These are phyloP conservation scores for Diorhabda elongata DNA, from an alignment of 1,140 invertebrate species.

Conservation along the genomic window DNA sequence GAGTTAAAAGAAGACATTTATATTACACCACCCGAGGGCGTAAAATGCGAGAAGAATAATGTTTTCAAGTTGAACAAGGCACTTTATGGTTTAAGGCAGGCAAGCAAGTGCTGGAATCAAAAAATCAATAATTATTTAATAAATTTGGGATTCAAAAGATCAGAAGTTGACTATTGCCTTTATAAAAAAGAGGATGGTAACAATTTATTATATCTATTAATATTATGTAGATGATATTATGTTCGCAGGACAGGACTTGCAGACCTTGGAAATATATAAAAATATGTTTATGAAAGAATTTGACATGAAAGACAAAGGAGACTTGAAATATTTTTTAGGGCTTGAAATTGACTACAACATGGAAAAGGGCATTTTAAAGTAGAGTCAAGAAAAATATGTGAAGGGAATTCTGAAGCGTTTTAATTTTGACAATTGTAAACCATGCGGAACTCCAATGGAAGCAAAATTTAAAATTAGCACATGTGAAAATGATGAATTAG, in stretches of 20 bases:
- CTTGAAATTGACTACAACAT: not conserved
- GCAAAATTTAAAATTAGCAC: constrained; percentile 1
- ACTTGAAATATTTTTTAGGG: not conserved
- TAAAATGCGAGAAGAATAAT: not conserved
- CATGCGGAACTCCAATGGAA: not conserved
- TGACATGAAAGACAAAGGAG: not conserved
- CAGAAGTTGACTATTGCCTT: not conserved
- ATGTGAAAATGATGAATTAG: not conserved
- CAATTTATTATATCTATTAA: not conserved
- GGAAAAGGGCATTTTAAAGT: not conserved
- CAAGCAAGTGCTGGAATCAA: not conserved
- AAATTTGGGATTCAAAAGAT: not conserved
- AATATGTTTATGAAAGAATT: not conserved
- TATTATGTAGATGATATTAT: not conserved
- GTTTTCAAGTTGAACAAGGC: not conserved
- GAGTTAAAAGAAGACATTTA: constrained; percentile 31
- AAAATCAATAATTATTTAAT: not conserved
- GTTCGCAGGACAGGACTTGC: not conserved
- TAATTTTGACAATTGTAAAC: constrained; percentile 9
- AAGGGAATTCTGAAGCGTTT: constrained; percentile 4
- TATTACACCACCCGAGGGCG: constrained; percentile 19
- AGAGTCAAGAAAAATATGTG: constrained; percentile 7
- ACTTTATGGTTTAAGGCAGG: constrained; percentile 5
- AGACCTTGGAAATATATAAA: not conserved
- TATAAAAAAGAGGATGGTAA: not conserved